A percentile compares a stretch with the other conserved stretches of the same genome.
Conservation (phyloP, 2,888 invertebrate species). For the Xylota sylvarum region DNA sequence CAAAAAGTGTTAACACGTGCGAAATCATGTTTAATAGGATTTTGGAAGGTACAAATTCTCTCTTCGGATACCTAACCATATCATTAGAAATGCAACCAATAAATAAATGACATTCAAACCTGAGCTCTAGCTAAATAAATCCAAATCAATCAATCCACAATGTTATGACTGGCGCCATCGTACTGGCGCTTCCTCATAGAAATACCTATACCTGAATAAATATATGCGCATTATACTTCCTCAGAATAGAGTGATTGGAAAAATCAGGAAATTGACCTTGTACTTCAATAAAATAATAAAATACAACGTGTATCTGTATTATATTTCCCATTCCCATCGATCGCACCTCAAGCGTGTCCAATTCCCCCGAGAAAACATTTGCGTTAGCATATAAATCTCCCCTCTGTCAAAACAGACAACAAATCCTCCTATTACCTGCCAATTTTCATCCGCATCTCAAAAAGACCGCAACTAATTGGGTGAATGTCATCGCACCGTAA, state of each 20-base stretch:
- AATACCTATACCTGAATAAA: not conserved
- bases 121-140: too few relatives aligned
- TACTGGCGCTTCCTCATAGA: too few relatives aligned
- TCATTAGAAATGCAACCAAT: too few relatives aligned
- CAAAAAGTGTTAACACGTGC: too few relatives aligned
- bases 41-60: too few relatives aligned
- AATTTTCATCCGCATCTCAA: constrained; percentile 59
- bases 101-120: too few relatives aligned
- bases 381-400: constrained; percentile 35
- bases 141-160: too few relatives aligned
- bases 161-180: too few relatives aligned
- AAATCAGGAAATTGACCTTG: constrained; percentile 2
- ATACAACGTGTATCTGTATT: not conserved
- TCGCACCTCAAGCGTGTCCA: constrained; percentile 40
- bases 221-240: not conserved
- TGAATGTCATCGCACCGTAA: constrained; percentile 70
- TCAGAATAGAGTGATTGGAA: not conserved
- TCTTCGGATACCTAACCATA: too few relatives aligned
- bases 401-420: constrained; percentile 49
- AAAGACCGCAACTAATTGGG: constrained; percentile 55
- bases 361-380: constrained; percentile 68
- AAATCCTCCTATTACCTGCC: constrained; percentile 22
- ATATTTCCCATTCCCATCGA: constrained; percentile 39
- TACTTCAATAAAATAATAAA: not conserved
- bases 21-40: too few relatives aligned